These are phyloP conservation scores for Lycocerus yunnanus DNA, from an alignment of 2,888 invertebrate species.

Conservation along the genomic window DNA sequence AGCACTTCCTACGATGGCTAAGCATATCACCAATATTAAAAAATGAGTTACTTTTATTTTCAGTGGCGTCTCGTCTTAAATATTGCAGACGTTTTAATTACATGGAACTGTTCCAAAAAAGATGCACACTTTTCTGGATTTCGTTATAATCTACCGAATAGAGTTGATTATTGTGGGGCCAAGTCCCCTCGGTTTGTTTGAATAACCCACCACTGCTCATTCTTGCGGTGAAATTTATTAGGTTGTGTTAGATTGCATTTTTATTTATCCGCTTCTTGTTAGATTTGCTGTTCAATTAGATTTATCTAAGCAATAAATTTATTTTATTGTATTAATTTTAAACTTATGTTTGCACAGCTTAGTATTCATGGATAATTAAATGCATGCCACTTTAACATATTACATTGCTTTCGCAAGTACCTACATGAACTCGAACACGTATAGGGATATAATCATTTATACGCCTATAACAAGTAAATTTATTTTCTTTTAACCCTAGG, in stretches of 20 bases:
- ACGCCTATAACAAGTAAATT: neutral
- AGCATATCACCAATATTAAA: neutral
- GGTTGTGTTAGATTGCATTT: neutral
- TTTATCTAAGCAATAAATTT: neutral
- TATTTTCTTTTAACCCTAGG: constrained; percentile 1
- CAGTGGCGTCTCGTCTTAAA: neutral
- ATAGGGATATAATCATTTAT: neutral
- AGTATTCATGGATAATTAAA: neutral
- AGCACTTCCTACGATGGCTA: neutral
- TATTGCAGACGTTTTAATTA: too few relatives aligned
- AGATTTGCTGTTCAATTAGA: neutral
- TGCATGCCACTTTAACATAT: neutral
- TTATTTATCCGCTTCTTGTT: neutral
- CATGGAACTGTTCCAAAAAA: too few relatives aligned
- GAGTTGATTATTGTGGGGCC: neutral
- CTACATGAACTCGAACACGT: neutral
- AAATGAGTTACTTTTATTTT: neutral
- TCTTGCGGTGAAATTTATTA: neutral
- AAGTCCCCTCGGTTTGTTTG: neutral
- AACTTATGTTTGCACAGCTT: neutral
- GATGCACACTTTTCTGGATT: too few relatives aligned
- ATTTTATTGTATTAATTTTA: neutral
- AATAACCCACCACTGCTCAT: neutral
- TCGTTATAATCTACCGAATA: too few relatives aligned
- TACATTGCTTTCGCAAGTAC: neutral